These are phyloP conservation scores for Xanthia togata DNA, from an alignment of 2,888 invertebrate genomes.

Conservation along the genomic window DNA sequence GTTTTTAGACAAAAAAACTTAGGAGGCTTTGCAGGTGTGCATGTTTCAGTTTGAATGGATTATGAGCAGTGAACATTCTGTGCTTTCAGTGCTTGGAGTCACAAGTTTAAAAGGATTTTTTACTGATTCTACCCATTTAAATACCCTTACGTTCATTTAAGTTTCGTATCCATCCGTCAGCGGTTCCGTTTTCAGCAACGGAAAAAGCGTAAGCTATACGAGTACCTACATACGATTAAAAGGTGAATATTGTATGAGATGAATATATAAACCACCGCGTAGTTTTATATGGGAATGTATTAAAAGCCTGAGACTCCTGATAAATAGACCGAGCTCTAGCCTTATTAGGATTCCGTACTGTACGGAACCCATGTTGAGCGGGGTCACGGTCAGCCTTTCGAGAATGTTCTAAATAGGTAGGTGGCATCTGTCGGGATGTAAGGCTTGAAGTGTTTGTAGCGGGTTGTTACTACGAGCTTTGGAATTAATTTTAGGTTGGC, in stretches of 20 bases:
- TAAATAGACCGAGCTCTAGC: constrained; percentile 61
- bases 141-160: background rate
- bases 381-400: constrained; percentile 58
- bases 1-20: constrained; percentile 39
- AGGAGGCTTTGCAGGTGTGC: background rate
- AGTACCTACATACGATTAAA: constrained; percentile 57
- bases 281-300: constrained; percentile 51
- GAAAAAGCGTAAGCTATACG: constrained; percentile 44
- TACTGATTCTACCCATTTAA: background rate
- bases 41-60: constrained; percentile 29
- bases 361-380: constrained; percentile 53
- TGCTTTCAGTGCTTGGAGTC: background rate
- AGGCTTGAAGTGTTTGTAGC: constrained; percentile 11
- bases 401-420: constrained; percentile 57
- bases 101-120: background rate
- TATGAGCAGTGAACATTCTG: background rate
- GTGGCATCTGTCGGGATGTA: constrained; percentile 38
- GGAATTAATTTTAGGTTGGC: background rate
- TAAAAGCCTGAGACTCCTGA: constrained; percentile 62
- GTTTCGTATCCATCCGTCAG: constrained; percentile 10
- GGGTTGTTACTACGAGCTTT: background rate
- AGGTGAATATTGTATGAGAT: constrained; percentile 60
- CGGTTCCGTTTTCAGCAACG: constrained; percentile 1
- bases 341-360: constrained; percentile 67
- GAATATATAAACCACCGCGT: constrained; percentile 37